Percentiles rank a stretch among this genome's conserved stretches.
Evolutionary conservation across 2,888 invertebrate species (phyloP).

Genomic region (Drosophila tanythrix): DNA sequence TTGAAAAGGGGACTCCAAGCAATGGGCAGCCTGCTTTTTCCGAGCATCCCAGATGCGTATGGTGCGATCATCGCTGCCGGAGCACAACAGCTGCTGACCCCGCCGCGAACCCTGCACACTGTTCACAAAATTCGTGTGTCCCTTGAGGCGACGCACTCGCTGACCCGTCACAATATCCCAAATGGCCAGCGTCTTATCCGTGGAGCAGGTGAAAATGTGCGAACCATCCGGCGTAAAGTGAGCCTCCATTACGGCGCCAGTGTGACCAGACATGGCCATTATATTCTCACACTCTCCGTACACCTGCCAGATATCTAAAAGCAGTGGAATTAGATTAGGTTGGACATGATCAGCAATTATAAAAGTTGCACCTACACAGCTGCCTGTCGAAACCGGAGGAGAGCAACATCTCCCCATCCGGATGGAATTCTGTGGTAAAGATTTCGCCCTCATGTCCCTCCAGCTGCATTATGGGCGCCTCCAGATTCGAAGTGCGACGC

Average conservation of each 20-base stretch:
- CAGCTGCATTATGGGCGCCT: slow-evolving; percentile 97
- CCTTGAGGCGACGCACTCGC: slow-evolving; percentile 95
- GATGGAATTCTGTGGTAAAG: slow-evolving; percentile 96
- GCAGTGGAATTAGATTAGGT: background rate
- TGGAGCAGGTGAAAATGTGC: slow-evolving; percentile 95
- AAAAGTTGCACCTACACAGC: slow-evolving; percentile 90
- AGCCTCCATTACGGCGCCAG: slow-evolving; percentile 97
- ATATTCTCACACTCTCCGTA: slow-evolving; percentile 99
- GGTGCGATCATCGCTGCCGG: slow-evolving; percentile 97
- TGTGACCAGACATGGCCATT: slow-evolving; percentile 96
- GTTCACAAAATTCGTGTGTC: slow-evolving; percentile 91
- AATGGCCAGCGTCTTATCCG: slow-evolving; percentile 96
- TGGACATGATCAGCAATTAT: no score
- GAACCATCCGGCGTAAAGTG: slow-evolving; percentile 94
- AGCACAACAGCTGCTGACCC: slow-evolving; percentile 95
- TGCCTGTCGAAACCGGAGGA: slow-evolving; percentile 98
- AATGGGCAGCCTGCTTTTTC: slow-evolving; percentile 91
- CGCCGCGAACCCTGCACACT: slow-evolving; percentile 89
- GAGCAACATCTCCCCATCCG: slow-evolving; percentile 97
- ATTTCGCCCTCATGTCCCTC: slow-evolving; percentile 99
- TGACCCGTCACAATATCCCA: slow-evolving; percentile 97
- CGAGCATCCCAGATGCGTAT: slow-evolving; percentile 97
- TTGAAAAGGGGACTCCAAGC: slow-evolving; percentile 90
- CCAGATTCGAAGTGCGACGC: slow-evolving; percentile 93
- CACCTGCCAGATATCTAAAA: slow-evolving; percentile 96